Conservation (phyloP, 1,140 invertebrate genomes). For the Anadara kagoshimensis region DNA sequence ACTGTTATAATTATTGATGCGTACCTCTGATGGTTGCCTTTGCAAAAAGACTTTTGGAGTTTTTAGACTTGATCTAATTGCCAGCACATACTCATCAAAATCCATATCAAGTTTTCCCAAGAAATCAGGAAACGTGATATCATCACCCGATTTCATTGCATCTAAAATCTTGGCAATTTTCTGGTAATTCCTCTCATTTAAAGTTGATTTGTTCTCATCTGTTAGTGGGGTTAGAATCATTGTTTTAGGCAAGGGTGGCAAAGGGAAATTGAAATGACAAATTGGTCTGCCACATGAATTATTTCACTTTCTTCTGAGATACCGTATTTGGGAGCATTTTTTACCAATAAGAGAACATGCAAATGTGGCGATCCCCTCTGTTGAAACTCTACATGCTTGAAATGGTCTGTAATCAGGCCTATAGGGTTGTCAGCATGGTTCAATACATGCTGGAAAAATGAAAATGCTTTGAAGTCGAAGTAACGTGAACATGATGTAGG, state of each 20-base stretch:
- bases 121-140: neutral
- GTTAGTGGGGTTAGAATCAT: neutral
- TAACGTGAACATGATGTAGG: slow-evolving; percentile 20
- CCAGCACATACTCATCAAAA: neutral
- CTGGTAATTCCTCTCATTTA: too few species aligned
- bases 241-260: slow-evolving; percentile 4
- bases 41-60: neutral
- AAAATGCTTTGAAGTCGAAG: slow-evolving; percentile 16
- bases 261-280: slow-evolving; percentile 12
- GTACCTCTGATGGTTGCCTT: slow-evolving; percentile 16
- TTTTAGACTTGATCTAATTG: too few species aligned
- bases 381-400: slow-evolving; percentile 34
- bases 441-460: slow-evolving; percentile 20
- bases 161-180: neutral
- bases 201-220: too few species aligned
- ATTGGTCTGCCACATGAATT: neutral
- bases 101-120: neutral
- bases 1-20: slow-evolving; percentile 23
- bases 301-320: slow-evolving; percentile 14
- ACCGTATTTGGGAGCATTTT: slow-evolving; percentile 56
- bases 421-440: slow-evolving; percentile 5
- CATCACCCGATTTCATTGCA: neutral
- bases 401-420: slow-evolving; percentile 32
- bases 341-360: slow-evolving; percentile 51
- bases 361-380: slow-evolving; percentile 33